Evolutionary conservation across 2,113 vertebrate genomes (phyloP).

Genomic region (Ptilorrhoa leucosticta): DNA sequence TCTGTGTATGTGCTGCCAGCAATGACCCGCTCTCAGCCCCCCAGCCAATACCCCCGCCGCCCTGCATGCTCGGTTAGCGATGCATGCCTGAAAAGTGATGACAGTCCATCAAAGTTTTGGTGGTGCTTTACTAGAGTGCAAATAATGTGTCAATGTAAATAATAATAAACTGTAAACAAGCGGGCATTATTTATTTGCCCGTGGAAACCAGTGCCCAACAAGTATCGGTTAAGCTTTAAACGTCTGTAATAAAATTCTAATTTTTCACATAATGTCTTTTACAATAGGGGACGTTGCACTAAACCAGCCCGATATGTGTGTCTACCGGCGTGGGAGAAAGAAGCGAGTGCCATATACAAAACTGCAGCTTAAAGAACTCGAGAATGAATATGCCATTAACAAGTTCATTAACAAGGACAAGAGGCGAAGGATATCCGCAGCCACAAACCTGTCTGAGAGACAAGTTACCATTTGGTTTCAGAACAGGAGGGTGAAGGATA

Average conservation of each 20-base stretch:
- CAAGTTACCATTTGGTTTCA: slow-evolving; percentile 93
- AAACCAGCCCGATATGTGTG: slow-evolving; percentile 93
- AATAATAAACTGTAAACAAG: slow-evolving; percentile 66
- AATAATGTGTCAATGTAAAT: slow-evolving; percentile 59
- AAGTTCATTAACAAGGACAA: slow-evolving; percentile 99
- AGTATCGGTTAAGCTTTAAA: slow-evolving; percentile 19
- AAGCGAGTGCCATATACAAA: slow-evolving; percentile 98
- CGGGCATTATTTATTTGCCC: slow-evolving; percentile 39
- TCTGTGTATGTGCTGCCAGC: background rate
- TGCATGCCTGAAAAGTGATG: slow-evolving; percentile 54
- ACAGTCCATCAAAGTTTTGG: slow-evolving; percentile 61
- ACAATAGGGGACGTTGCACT: slow-evolving; percentile 87
- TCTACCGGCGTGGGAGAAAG: slow-evolving; percentile 95
- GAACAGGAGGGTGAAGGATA: slow-evolving; percentile 87
- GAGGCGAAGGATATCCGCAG: slow-evolving; percentile 86
- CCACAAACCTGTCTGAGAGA: slow-evolving; percentile 85
- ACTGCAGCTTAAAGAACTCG: slow-evolving; percentile 85
- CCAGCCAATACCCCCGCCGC: background rate
- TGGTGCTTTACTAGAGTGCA: slow-evolving; percentile 51
- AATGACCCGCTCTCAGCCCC: background rate
- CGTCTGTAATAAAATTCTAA: slow-evolving; percentile 56
- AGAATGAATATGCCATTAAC: slow-evolving; percentile 86
- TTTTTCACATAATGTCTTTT: slow-evolving; percentile 69
- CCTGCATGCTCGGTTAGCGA: slow-evolving; percentile 26
- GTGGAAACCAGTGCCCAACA: background rate